Evolutionary conservation across 2,888 invertebrate species (phyloP).

Genomic region (Pachliopta kotzebuea): DNA sequence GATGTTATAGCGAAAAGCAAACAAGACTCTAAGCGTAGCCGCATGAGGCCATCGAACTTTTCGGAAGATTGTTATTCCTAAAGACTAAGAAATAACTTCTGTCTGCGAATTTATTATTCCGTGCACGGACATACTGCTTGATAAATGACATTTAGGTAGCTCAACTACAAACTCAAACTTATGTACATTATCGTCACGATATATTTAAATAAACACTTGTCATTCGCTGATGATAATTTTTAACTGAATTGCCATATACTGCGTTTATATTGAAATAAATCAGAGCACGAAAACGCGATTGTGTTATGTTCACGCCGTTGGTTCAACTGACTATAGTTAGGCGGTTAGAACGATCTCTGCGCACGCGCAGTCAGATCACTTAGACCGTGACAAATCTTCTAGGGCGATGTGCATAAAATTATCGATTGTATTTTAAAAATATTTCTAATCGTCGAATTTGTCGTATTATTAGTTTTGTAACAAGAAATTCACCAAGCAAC

Average conservation of each 20-base stretch:
- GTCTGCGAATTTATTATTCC: constrained; percentile 58
- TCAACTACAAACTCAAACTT: constrained; percentile 39
- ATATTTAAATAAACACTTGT: not conserved
- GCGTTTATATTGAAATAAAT: not conserved
- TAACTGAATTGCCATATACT: not conserved
- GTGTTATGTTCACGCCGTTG: constrained; percentile 39
- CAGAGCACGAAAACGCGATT: constrained; percentile 19
- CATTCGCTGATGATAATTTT: not conserved
- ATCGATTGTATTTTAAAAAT: constrained; percentile 43
- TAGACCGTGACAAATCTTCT: constrained; percentile 70
- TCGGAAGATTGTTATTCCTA: constrained; percentile 68
- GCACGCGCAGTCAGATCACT: constrained; percentile 48
- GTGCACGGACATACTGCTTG: constrained; percentile 58
- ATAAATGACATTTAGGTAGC: constrained; percentile 56
- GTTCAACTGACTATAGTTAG: constrained; percentile 34
- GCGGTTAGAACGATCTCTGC: constrained; percentile 29
- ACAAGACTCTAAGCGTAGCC: constrained; percentile 52
- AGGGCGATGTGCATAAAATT: constrained; percentile 58
- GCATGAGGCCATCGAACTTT: constrained; percentile 71
- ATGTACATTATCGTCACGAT: constrained; percentile 35
- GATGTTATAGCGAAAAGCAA: constrained; percentile 25
- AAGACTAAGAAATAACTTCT: constrained; percentile 63
- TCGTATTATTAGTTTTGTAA: too few relatives aligned
- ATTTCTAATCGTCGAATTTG: not conserved
- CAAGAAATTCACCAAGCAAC: too few relatives aligned